Evolutionary conservation across 2,888 invertebrate species (phyloP), one percentile per base, ranked within the genome.

Genomic region (Epinotia brunnichana): DNA sequence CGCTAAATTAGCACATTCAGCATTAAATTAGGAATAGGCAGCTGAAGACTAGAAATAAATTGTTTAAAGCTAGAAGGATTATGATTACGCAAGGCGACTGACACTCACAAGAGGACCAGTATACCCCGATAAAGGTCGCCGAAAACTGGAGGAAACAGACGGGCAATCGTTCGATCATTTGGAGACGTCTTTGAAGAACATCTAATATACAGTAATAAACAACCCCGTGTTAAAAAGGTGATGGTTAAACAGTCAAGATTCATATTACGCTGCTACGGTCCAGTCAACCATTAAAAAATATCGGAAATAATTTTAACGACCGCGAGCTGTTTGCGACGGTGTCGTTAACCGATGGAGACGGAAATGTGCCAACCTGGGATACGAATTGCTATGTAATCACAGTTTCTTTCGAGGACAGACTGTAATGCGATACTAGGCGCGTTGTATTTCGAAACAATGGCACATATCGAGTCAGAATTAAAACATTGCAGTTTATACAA

Each of bases 341-440:
- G 61, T 62, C 56, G 54, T 67, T 68, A 72, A 56, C 35, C 67
- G 54, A 51, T 56, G 61, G 15, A 19, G 67, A 67, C 71, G 71
- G 71, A 72, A 72, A 61, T 67, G 67, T 61, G 67, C 67, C 60
- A 60, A 67, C 67, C 35, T 44, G 53, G 70, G 60, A 53, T 57
- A 59, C 51, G 59, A 71, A 61, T 51, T 29, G 17, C 19, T 21
- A 44, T 10, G 29, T 70, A 70, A 63, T 57, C 56, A 19, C 17
- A 66, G 70, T 59, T 60, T 17, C 54, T 54, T 61, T 60, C 61
- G 54, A 67, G 54, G 64, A 66, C 63, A 64, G 51, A n/a, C 53
- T 69, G 67, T 41, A 61, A 67, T 53, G 41, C 21, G 53, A 59
- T 29, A 57, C 41, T 61, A 53, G 56, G 24, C 5, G 24, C 48